A percentile compares a stretch with the other conserved stretches of the same genome.
Evolutionary conservation across 2,113 vertebrate genomes (phyloP).

Genomic region (Psilopsiagon aymara): DNA sequence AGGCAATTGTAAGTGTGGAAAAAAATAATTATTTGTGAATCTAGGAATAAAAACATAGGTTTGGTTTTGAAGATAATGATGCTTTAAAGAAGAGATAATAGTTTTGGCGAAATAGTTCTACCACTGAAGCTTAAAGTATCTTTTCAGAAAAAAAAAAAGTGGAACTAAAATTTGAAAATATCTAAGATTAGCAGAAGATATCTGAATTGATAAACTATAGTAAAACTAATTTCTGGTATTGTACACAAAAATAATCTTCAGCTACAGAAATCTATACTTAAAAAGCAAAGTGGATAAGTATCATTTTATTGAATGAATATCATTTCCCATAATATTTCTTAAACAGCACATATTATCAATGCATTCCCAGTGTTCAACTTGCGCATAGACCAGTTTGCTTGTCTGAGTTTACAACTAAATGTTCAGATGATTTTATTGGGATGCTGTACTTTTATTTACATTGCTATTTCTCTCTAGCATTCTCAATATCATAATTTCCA

Average conservation of each 20-base stretch:
- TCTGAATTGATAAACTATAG: not conserved
- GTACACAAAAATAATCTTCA: not conserved
- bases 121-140: not conserved
- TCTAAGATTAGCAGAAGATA: not conserved
- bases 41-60: not conserved
- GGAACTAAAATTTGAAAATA: not conserved
- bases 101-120: not conserved
- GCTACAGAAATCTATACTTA: slow-evolving; percentile 44
- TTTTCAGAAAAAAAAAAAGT: not conserved
- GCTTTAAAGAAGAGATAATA: not conserved
- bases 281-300: slow-evolving; percentile 8
- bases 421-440: not conserved
- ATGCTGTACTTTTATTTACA: not conserved
- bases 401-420: not conserved
- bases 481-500: not conserved
- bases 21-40: not conserved
- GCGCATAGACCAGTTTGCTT: not conserved
- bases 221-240: slow-evolving; percentile 24
- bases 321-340: slow-evolving; percentile 21
- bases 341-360: not conserved
- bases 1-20: not conserved
- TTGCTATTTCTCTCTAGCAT: not conserved
- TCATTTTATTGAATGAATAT: slow-evolving; percentile 26
- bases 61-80: not conserved
- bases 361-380: not conserved